Evolutionary conservation across 2,797 vertebrate species (phyloP), one percentile per base, ranked within the genome.

Genomic region (Phrynocephalus forsythii): DNA sequence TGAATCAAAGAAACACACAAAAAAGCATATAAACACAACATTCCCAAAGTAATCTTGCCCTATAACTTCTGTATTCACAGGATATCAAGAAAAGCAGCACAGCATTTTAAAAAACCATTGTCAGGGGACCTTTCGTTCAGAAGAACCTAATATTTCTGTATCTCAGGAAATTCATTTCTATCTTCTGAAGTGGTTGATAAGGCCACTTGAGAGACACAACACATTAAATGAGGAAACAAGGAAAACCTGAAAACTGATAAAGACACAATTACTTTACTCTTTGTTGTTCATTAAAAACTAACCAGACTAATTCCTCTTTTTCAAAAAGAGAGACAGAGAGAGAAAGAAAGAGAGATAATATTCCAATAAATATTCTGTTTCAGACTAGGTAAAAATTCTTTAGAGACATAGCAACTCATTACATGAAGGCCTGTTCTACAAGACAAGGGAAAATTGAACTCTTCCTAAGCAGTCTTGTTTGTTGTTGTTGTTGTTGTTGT

Each of bases 321-420:
- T 89, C 20, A 68, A 83, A 67, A 83, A 90, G 38, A 44, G 38
- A 44, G 38, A 44, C 0, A 44, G 38, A 44, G 38, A 44, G 38
- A 44, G 38, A 44, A 1, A 44, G 38, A 44, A 3, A 44, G 38
- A 33, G 38, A 94, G 91, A 93, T 92, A 93, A 94, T 90, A 93
- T 92, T 93, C 89, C 73, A 94, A 56, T 92, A 92, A 93, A 89
- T 92, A 94, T 93, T 93, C 0, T 75, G 82, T 92, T 92, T 90
- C 86, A 67, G 50, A 60, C 3, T 88, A 81, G 52, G 75, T 56
- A n/a, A 90, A 91, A 86, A 38, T 26, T 71, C 69, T 67, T 89
- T 0, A 78, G 0, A 93, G 52, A 91, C 87, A 86, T 86, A 86
- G 44, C 69, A 94, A 83, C 50, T 85, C 76, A 11, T 85, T 88